Percentiles rank a stretch among this genome's conserved stretches.
Conservation (phyloP, 2,888 invertebrate genomes). For the Agrypnus murinus region DNA sequence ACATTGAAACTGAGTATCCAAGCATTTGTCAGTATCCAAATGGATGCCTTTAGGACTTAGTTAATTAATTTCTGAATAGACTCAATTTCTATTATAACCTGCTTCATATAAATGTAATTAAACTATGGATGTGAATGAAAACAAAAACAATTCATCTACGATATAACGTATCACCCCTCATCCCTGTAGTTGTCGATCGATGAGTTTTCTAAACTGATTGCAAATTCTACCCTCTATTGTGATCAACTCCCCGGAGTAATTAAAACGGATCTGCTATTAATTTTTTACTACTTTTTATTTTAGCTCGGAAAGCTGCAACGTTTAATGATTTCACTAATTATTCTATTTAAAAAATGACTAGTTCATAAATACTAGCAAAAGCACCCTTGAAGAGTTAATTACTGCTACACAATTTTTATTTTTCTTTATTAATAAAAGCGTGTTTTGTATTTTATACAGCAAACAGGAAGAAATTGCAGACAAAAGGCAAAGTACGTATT, state of each 20-base stretch:
- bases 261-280: too few species aligned
- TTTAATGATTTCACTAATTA: too few species aligned
- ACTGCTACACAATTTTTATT: too few species aligned
- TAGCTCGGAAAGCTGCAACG: too few species aligned
- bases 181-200: slow-evolving; percentile 39
- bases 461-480: too few species aligned
- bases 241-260: slow-evolving; percentile 33
- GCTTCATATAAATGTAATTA: slow-evolving; percentile 54
- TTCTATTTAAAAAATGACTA: too few species aligned
- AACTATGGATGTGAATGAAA: slow-evolving; percentile 48
- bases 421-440: too few species aligned
- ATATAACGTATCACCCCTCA: slow-evolving; percentile 41
- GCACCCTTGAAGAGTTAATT: too few species aligned
- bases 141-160: slow-evolving; percentile 47
- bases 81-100: slow-evolving; percentile 55
- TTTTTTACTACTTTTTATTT: too few species aligned
- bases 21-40: slow-evolving; percentile 45
- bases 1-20: slow-evolving; percentile 44
- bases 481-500: too few species aligned
- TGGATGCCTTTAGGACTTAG: slow-evolving; percentile 51
- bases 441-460: too few species aligned
- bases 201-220: slow-evolving; percentile 36
- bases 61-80: slow-evolving; percentile 58
- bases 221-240: slow-evolving; percentile 26
- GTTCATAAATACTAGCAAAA: too few species aligned